Percentiles rank a stretch among this genome's conserved stretches.
Conservation (phyloP, 2,797 vertebrate genomes). For the Salarias fasciatus region DNA sequence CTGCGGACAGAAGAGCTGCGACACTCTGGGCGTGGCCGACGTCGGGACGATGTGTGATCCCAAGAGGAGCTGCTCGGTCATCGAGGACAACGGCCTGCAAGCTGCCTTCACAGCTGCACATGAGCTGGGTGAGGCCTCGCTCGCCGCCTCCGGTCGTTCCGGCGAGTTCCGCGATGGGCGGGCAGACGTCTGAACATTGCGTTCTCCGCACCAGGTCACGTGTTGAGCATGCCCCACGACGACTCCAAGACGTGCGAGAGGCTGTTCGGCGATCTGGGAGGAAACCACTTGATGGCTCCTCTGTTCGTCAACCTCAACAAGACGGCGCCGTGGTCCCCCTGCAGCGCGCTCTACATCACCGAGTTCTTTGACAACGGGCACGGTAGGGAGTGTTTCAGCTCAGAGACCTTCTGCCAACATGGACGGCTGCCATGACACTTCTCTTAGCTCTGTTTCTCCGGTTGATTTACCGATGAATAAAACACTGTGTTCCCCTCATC, state of each 20-base stretch:
- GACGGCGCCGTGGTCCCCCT: conserved; percentile 93
- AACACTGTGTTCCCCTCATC: conserved; percentile 32
- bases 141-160: not conserved
- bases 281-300: conserved; percentile 92
- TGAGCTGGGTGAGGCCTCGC: conserved; percentile 87
- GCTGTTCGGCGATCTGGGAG: conserved; percentile 88
- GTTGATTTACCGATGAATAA: conserved; percentile 48
- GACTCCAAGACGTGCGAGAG: conserved; percentile 92
- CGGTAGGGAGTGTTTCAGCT: conserved; percentile 76
- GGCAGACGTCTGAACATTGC: no score
- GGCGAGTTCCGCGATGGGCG: no score
- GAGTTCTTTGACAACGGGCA: conserved; percentile 96
- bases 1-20: conserved; percentile 92
- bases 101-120: conserved; percentile 95
- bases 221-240: conserved; percentile 96
- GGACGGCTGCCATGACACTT: conserved; percentile 21
- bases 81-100: conserved; percentile 95
- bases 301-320: conserved; percentile 90
- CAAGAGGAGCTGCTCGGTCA: conserved; percentile 95
- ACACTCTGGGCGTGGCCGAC: conserved; percentile 93
- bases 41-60: conserved; percentile 96
- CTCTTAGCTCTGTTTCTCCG: conserved; percentile 38
- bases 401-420: conserved; percentile 22
- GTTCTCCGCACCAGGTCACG: conserved; percentile 85
- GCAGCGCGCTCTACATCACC: conserved; percentile 93